Percentiles rank a stretch among this genome's conserved stretches.
These are phyloP conservation scores for Conus betulinus DNA, from an alignment of 1,140 invertebrate genomes.

Conservation along the genomic window DNA sequence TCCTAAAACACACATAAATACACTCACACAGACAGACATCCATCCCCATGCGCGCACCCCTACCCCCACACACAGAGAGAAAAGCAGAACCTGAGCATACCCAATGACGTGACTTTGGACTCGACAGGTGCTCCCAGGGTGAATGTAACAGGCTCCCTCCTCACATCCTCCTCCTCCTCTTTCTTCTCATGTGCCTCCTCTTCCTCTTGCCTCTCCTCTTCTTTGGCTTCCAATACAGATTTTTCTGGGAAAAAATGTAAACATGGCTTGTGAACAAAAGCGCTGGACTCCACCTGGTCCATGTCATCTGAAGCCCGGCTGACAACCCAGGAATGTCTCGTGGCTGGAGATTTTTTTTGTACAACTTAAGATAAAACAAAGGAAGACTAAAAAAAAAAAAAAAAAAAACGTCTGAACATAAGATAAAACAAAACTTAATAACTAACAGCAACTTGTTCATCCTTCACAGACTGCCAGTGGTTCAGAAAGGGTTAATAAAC, in stretches of 20 bases:
- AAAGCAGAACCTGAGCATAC: background rate
- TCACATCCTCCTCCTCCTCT: background rate
- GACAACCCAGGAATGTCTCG: too few relatives aligned
- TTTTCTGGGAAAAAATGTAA: background rate
- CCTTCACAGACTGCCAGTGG: too few relatives aligned
- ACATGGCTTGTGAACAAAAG: too few relatives aligned
- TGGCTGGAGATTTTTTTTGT: too few relatives aligned
- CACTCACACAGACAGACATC: background rate
- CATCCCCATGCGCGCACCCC: background rate
- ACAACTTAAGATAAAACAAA: too few relatives aligned
- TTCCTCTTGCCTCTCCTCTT: background rate
- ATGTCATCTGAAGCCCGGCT: too few relatives aligned
- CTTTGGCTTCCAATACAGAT: background rate
- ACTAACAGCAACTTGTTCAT: too few relatives aligned
- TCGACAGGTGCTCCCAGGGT: background rate
- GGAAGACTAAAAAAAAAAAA: too few relatives aligned
- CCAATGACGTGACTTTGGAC: background rate
- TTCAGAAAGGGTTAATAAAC: too few relatives aligned
- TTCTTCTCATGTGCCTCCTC: background rate
- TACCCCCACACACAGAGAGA: background rate
- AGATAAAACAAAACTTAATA: too few relatives aligned
- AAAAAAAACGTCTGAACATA: too few relatives aligned
- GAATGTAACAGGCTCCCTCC: background rate
- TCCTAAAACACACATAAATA: background rate
- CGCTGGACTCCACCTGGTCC: too few relatives aligned